Evolutionary conservation across 2,797 vertebrate species (phyloP).

Genomic region (Apodemus agrarius): DNA sequence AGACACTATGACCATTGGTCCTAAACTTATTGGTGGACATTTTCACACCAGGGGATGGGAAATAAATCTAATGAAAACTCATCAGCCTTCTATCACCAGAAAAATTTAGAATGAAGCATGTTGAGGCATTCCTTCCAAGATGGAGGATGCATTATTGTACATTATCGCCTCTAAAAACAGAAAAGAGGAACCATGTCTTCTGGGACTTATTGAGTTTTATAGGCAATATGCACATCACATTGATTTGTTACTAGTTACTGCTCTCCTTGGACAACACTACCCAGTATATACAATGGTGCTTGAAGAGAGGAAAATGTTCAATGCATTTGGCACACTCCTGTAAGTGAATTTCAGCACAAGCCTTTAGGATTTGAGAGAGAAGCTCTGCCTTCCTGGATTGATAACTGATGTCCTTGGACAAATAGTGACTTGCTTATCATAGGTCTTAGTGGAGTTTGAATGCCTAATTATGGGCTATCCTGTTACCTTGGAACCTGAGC

Average conservation of each 20-base stretch:
- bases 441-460: not conserved
- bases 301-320: not conserved
- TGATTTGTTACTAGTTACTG: not conserved
- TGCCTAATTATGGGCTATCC: not conserved
- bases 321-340: not conserved
- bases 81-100: not conserved
- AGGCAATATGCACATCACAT: not conserved
- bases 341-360: not conserved
- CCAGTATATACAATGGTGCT: not conserved
- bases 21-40: not conserved
- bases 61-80: not conserved
- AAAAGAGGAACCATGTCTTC: not conserved
- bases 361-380: not conserved
- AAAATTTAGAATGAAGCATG: not conserved
- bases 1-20: not conserved
- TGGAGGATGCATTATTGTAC: not conserved
- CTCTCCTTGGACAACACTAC: not conserved
- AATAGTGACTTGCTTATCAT: not conserved
- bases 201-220: not conserved
- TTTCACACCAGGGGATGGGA: not conserved
- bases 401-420: not conserved
- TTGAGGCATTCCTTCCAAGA: not conserved
- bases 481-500: not conserved
- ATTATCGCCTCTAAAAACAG: not conserved
- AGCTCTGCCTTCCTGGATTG: not conserved